Evolutionary conservation across 1,140 invertebrate species (phyloP).

Genomic region (Dreissena polymorpha): DNA sequence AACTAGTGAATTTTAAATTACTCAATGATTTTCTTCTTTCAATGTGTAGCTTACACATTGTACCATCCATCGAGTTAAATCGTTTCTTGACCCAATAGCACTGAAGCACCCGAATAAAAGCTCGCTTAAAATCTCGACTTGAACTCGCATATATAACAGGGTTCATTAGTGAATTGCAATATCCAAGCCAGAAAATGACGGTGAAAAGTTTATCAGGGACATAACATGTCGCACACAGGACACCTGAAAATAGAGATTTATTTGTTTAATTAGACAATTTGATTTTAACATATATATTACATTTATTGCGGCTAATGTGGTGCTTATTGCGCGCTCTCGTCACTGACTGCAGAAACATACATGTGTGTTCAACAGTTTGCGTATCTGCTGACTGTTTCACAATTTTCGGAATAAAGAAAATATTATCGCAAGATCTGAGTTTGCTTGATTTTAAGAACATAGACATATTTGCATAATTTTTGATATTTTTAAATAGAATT

Average conservation of each 20-base stretch:
- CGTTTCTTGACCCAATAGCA: conserved; percentile 57
- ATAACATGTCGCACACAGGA: conserved; percentile 64
- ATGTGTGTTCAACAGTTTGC: too few species aligned
- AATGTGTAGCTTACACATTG: neutral
- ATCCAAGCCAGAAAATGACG: conserved; percentile 87
- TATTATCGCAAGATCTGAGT: too few species aligned
- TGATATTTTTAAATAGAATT: too few species aligned
- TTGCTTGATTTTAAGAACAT: too few species aligned
- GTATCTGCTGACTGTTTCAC: too few species aligned
- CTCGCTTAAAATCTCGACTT: conserved; percentile 95
- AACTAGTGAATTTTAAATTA: neutral
- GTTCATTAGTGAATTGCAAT: conserved; percentile 89
- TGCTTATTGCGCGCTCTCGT: too few species aligned
- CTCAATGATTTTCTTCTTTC: neutral
- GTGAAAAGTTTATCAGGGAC: conserved; percentile 74
- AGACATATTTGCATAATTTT: too few species aligned
- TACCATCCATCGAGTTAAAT: conserved; percentile 44
- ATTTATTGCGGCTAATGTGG: too few species aligned
- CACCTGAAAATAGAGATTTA: conserved; percentile 76
- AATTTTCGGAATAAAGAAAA: too few species aligned
- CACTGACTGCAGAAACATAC: too few species aligned
- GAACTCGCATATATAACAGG: conserved; percentile 98
- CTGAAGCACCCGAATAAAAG: conserved; percentile 71
- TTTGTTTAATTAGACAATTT: too few species aligned
- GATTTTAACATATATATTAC: too few species aligned